Conservation (phyloP, 2,888 invertebrate species). For the Macrosiphum euphorbiae region DNA sequence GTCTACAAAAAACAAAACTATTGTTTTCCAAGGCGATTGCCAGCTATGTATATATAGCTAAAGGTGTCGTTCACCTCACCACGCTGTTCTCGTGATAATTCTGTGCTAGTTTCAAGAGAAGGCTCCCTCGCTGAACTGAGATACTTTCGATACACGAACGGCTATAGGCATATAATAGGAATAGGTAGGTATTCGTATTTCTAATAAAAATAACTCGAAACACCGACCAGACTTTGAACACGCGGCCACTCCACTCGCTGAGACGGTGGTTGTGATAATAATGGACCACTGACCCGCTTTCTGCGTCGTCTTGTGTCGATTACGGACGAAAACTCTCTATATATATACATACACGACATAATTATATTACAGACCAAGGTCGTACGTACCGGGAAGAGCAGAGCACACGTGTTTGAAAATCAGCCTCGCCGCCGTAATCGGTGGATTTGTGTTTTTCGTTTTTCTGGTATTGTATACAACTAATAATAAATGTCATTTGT, state of each 20-base stretch:
- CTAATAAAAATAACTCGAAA: background rate
- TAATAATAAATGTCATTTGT: background rate
- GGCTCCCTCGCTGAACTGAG: background rate
- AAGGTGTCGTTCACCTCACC: background rate
- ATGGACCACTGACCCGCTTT: slow-evolving; percentile 12
- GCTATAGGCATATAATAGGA: background rate
- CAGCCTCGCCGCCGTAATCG: background rate
- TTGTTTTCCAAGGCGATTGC: background rate
- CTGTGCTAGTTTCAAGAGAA: background rate
- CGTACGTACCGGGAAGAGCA: background rate
- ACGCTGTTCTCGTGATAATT: background rate
- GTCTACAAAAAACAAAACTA: background rate
- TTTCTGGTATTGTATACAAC: background rate
- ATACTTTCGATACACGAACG: background rate
- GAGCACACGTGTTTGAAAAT: background rate
- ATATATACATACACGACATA: background rate
- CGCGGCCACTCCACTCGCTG: background rate
- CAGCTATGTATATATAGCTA: background rate
- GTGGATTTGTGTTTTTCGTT: background rate
- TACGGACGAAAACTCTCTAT: background rate
- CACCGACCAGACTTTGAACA: background rate
- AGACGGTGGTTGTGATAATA: background rate
- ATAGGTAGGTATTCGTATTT: background rate
- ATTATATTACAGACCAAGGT: background rate
- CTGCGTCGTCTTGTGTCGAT: background rate